A percentile compares a stretch with the other conserved stretches of the same genome.
Evolutionary conservation across 2,113 vertebrate genomes (phyloP).

Genomic region (Apaloderma vittatum): DNA sequence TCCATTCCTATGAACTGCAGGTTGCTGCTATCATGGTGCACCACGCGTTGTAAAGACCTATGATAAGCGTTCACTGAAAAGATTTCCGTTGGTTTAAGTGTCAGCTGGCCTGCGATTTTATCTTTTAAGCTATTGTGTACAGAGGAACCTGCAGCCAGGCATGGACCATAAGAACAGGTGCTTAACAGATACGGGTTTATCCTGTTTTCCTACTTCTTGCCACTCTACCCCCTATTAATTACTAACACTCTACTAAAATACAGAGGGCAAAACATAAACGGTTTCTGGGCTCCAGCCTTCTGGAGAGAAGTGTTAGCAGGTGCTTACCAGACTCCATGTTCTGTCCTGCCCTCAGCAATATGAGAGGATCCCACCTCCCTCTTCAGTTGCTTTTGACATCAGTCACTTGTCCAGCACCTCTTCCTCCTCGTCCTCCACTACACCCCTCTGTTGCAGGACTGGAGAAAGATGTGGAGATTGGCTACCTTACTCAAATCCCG

Average conservation of each 20-base stretch:
- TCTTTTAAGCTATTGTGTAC: slow-evolving; percentile 8
- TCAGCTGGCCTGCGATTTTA: slow-evolving; percentile 32
- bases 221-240: neutral
- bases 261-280: neutral
- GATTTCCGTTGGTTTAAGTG: neutral
- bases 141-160: neutral
- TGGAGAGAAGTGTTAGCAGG: neutral
- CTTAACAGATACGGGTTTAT: slow-evolving; percentile 58
- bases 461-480: rapidly evolving
- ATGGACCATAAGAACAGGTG: neutral
- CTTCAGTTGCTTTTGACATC: neutral
- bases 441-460: neutral
- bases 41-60: neutral
- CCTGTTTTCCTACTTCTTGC: slow-evolving; percentile 55
- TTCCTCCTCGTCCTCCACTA: neutral
- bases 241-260: neutral
- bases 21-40: neutral
- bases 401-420: neutral
- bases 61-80: neutral
- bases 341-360: neutral
- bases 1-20: neutral
- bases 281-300: neutral
- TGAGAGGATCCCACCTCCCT: neutral
- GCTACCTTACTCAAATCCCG: neutral
- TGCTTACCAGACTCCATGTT: neutral